Base-by-base conservation (phyloP, 2,113 vertebrate species). In the Cynoglossus semilaevis region DNA sequence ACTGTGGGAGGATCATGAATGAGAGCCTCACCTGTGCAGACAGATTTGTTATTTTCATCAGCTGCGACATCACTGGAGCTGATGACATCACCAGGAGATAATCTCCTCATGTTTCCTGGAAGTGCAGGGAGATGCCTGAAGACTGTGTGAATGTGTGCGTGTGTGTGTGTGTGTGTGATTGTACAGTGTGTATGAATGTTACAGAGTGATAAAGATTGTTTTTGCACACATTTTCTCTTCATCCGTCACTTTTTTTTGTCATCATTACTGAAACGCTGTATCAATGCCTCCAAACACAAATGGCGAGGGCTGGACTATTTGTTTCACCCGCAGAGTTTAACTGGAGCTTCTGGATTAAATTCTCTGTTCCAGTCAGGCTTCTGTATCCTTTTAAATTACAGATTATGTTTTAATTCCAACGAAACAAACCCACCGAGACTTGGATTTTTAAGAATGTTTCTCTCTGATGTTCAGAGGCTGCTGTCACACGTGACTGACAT, bases 51-150 rank as follows among this genome's bases (percentile, higher is more conserved):
- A 81, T 75, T 77, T 70, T 75, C 43, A 1, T 77, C 63, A 67
- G 65, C 73, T 55, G 77, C 71, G 75, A 84, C 80, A 63, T 85
- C 76, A 75, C 64, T 70, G 22, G 63, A 79, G 77, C 73, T 40
- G 71, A 85, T 78, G 83, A 87, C 76, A 79, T 84, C 79, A 89
- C 81, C 78, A 64, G 70, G 79, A 84, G 79, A 81, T 85, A 71
- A 85, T 82, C 74, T 64, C n/a, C 51, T 50, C 59, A 7, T 41
- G 66, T 15, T 9, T 46, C 69, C 66, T 62, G 46, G 29, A 56
- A 58, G 40, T 65, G 41, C 74, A 70, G 65, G 57, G 70, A 46
- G 15, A 8, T 48, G 67, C 56, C 44, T 44, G 17, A 49, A 55
- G 54, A 58, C 41, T 40, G 14, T 37, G 29, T 15, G 16, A 40